Base-by-base conservation (phyloP, 2,888 invertebrate species). In the Brachyptera putata region DNA sequence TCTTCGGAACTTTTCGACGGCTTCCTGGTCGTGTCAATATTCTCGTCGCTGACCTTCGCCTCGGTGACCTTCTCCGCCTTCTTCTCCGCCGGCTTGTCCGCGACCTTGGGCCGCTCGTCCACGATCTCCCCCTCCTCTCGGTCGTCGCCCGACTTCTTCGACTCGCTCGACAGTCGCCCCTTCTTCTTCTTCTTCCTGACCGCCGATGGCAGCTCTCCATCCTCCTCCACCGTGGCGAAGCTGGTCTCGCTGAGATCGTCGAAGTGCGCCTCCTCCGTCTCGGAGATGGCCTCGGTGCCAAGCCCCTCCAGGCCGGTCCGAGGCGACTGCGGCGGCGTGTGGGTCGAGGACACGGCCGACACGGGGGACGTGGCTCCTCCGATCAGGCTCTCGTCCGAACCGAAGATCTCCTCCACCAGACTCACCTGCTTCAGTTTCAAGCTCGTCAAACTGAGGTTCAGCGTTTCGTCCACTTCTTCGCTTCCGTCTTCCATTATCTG, bases 231-330 rank as follows among this genome's bases (percentile, higher is more conserved):
- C 11, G 61, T 60, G 4, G 58, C 36, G 34, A 63, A 58, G 7
- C 56, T 61, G 22, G 58, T 57, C 11, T 57, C 60, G 43, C 63
- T 77, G 74, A 62, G 76, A 75, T 5, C 75, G 57, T 83, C 83
- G 70, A 84, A 84, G 72, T 84, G 79, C 64, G 83, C 79, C 46
- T 82, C 83, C 69, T 85, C 86, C 64, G 87, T 87, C 69, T 86
- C 86, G 0, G 88, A 88, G 66, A 88, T 87, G 72, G 87, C 77
- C 74, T 89, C 88, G 0, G 87, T 87, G 67, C 84, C 87, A 64
- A 87, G 79, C 1, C 83, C 86, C 66, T 77, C 80, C 58, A 81
- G 72, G 1, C 77, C 80, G n/a, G 74, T 74, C 22, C 63, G 43
- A 56, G 62, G 39, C 57, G 58, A 26, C 4, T 59, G 60, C 16